Conservation (phyloP, 2,113 vertebrate genomes). For the Riparia riparia region DNA sequence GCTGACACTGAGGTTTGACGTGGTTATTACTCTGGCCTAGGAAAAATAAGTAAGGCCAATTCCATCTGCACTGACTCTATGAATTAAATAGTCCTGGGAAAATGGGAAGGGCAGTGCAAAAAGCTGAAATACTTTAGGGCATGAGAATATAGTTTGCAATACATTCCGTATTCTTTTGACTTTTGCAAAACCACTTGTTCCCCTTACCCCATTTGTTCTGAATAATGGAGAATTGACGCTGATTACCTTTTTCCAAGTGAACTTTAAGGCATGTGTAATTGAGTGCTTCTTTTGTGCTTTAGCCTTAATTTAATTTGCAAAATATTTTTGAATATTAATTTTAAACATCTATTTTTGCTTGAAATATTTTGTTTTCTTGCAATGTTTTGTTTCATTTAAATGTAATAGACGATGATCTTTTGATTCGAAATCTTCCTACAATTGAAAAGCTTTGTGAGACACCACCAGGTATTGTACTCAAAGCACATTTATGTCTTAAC, state of each 20-base stretch:
- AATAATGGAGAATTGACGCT: not conserved
- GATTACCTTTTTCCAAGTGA: not conserved
- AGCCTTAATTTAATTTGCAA: constrained; percentile 21
- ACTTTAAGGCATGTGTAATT: not conserved
- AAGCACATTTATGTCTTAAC: constrained; percentile 63
- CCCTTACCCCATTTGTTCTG: not conserved
- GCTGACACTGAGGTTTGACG: not conserved
- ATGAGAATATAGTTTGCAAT: not conserved
- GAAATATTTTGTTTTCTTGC: constrained; percentile 71
- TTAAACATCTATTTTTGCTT: constrained; percentile 61
- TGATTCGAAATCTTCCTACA: constrained; percentile 86
- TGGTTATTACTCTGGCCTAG: not conserved
- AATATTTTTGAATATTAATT: not conserved
- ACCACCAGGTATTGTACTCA: constrained; percentile 85
- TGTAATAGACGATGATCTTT: constrained; percentile 87
- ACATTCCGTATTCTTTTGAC: not conserved
- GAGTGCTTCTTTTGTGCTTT: not conserved
- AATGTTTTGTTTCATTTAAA: constrained; percentile 78
- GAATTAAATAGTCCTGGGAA: not conserved
- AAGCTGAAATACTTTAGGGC: not conserved
- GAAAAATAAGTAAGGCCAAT: not conserved
- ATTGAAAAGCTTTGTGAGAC: constrained; percentile 90
- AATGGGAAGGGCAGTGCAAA: not conserved
- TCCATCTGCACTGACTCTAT: not conserved
- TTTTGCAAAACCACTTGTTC: not conserved